Conservation (phyloP, 2,113 vertebrate species). For the Aix galericulata region DNA sequence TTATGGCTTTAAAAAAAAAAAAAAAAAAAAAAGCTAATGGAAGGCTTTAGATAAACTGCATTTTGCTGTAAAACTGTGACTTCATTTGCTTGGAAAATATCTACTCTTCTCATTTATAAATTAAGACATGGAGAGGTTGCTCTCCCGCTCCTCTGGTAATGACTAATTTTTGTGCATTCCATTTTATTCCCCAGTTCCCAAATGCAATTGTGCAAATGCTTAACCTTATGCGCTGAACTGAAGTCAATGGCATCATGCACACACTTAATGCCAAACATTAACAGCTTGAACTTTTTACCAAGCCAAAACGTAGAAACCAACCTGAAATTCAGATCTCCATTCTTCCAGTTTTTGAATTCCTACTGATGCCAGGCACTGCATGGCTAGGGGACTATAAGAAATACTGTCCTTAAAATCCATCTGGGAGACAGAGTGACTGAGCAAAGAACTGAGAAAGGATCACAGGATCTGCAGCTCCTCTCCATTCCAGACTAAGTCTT, state of each 20-base stretch:
- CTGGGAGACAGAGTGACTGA: not conserved
- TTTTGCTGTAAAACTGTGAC: not conserved
- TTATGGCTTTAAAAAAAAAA: not conserved
- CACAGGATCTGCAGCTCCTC: not conserved
- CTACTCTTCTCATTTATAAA: not conserved
- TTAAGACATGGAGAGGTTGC: not conserved
- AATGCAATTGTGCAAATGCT: conserved; percentile 11
- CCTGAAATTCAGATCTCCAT: not conserved
- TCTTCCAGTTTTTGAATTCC: not conserved
- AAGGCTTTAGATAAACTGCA: not conserved
- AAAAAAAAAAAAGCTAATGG: not conserved
- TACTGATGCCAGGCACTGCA: not conserved
- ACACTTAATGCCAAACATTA: not conserved
- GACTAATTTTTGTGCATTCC: not conserved
- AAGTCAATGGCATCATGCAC: not conserved
- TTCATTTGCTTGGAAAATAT: not conserved
- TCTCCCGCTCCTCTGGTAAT: not conserved
- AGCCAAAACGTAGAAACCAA: not conserved
- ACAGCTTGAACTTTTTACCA: not conserved
- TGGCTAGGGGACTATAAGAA: rapidly evolving
- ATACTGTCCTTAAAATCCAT: not conserved
- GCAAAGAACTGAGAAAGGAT: not conserved
- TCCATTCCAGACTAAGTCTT: not conserved
- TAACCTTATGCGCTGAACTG: conserved; percentile 20
- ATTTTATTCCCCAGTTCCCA: conserved; percentile 16